These are phyloP conservation scores for Caiman crocodilus DNA, from an alignment of 2,797 vertebrate genomes.

Conservation along the genomic window DNA sequence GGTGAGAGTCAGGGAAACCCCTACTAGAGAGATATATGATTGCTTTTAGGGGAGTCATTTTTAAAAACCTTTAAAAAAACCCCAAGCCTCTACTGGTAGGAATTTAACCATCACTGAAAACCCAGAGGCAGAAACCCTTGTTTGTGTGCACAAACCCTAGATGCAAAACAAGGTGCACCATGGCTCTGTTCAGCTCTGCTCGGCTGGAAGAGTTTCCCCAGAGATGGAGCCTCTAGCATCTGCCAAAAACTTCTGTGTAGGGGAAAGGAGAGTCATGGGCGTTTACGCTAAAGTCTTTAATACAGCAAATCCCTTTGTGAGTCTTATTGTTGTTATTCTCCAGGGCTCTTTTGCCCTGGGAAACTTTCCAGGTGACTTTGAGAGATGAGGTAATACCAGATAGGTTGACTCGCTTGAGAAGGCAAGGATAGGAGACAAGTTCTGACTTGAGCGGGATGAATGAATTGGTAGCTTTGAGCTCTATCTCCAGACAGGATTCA, in stretches of 20 bases:
- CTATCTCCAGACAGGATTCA: not conserved
- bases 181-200: not conserved
- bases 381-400: not conserved
- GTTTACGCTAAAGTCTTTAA: accelerated
- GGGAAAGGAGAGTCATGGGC: not conserved
- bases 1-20: not conserved
- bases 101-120: not conserved
- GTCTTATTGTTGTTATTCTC: not conserved
- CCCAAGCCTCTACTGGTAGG: no score
- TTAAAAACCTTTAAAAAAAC: not conserved
- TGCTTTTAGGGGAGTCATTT: not conserved
- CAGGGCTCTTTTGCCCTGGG: not conserved
- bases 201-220: not conserved
- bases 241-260: not conserved
- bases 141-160: not conserved
- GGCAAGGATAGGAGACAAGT: slow-evolving; percentile 10
- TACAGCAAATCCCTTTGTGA: accelerated
- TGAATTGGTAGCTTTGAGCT: not conserved
- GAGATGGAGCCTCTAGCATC: not conserved
- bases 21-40: not conserved
- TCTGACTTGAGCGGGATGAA: not conserved
- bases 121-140: accelerated
- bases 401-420: slow-evolving; percentile 6
- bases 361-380: slow-evolving; percentile 11
- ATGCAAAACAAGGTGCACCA: accelerated